phyloP scores from a whole-genome alignment of 1,140 invertebrate genomes.

The Mactra quadrangularis region DNA sequence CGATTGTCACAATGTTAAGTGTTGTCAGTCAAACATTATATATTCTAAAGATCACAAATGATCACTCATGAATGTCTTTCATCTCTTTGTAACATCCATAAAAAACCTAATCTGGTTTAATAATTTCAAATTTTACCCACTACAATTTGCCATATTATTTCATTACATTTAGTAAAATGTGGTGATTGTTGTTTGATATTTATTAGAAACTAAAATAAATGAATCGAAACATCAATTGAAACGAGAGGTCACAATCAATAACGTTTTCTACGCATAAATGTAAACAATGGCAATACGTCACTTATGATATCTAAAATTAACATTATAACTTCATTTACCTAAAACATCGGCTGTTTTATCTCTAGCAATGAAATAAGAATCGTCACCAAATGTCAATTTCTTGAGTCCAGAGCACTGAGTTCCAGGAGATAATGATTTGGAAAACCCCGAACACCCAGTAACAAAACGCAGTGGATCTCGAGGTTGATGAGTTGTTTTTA shows the following conservation, averaged over 20 bases:
- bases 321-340: slow-evolving; percentile 90
- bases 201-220: too few species aligned
- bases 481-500: slow-evolving; percentile 72
- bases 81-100: too few species aligned
- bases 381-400: slow-evolving; percentile 96
- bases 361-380: slow-evolving; percentile 96
- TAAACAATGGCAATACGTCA: not conserved
- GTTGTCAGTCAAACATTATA: too few species aligned
- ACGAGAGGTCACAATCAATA: slow-evolving; percentile 42
- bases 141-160: too few species aligned
- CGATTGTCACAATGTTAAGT: too few species aligned
- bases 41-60: too few species aligned
- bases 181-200: too few species aligned
- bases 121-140: too few species aligned
- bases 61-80: too few species aligned
- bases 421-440: slow-evolving; percentile 80
- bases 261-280: not conserved
- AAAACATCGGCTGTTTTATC: slow-evolving; percentile 95
- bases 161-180: too few species aligned
- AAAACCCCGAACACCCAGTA: slow-evolving; percentile 80
- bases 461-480: slow-evolving; percentile 79
- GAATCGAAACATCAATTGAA: too few species aligned
- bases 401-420: slow-evolving; percentile 88
- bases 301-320: not conserved
- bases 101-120: too few species aligned